Evolutionary conservation across 2,113 vertebrate genomes (phyloP).

Genomic region (Spilogale gracilis): DNA sequence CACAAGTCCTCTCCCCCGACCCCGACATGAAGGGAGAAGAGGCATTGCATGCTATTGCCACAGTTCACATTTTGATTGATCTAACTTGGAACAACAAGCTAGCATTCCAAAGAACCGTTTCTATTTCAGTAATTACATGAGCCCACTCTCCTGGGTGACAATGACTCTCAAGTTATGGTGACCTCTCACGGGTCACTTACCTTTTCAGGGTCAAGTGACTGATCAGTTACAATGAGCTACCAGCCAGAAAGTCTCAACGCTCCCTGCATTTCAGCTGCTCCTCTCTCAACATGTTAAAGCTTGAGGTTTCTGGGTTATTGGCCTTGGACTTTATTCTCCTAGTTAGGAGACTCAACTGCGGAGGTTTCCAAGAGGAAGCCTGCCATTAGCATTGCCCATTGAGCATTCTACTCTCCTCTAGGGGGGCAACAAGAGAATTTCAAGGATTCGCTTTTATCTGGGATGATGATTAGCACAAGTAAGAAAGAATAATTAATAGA

Average conservation of each 20-base stretch:
- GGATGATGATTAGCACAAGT: background rate
- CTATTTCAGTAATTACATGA: background rate
- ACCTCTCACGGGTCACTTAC: background rate
- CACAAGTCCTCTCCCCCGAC: background rate
- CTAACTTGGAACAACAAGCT: background rate
- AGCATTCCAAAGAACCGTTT: background rate
- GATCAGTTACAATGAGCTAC: background rate
- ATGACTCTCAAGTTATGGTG: background rate
- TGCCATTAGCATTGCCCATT: background rate
- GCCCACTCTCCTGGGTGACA: background rate
- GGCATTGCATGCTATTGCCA: background rate
- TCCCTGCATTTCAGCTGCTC: background rate
- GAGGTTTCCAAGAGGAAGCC: background rate
- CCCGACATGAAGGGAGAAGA: background rate
- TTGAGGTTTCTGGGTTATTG: background rate
- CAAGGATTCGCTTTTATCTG: background rate
- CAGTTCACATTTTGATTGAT: background rate
- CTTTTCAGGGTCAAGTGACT: background rate
- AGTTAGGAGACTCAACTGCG: background rate
- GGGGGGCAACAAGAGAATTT: background rate
- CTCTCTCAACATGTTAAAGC: background rate
- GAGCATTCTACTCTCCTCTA: background rate
- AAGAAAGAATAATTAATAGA: background rate
- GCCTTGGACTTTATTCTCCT: background rate
- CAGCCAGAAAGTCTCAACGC: background rate